Base-by-base conservation (phyloP, 2,888 invertebrate species). In the Philopedon plagiatum region DNA sequence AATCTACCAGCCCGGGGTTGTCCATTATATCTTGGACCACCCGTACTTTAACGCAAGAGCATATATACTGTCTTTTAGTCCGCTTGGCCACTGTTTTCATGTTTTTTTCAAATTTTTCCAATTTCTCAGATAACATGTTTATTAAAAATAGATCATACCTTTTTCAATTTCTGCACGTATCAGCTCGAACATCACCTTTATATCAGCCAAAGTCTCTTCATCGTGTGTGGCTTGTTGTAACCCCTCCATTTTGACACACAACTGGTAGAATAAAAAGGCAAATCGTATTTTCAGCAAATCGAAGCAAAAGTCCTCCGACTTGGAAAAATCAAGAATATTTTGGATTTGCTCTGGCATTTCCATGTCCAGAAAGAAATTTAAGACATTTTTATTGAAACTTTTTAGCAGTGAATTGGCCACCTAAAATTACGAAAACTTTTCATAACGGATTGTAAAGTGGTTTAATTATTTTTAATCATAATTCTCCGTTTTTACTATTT, bases 111-210 rank as follows among this genome's bases (percentile, higher is more conserved):
- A n/a, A n/a, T n/a, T n/a, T n/a, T n/a, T n/a, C n/a, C n/a, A n/a
- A n/a, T n/a, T n/a, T n/a, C n/a, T n/a, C n/a, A n/a, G n/a, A n/a
- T n/a, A n/a, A n/a, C n/a, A n/a, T n/a, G n/a, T n/a, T n/a, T n/a
- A n/a, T n/a, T n/a, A n/a, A n/a, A n/a, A n/a, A n/a, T n/a, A n/a
- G n/a, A n/a, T n/a, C n/a, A 15, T 39, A 67, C 66, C 66, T 46
- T 67, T 67, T 49, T 67, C 60, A 13, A 67, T 58, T 46, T 67
- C 66, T 5, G 34, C 57, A 15, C 26, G 11, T 3, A 67, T 58
- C 8, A 67, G 11, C 7, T 32, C 19, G 37, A 58, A 58, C 8
- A 58, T 51, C 8, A 37, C 5, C n/a, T 32, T 63, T 5, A 39
- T 34, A 15, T 66, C 46, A n/a, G 51, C 13, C n/a, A 54, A 29